These are phyloP conservation scores for Discoglossus pictus DNA, from an alignment of 2,797 vertebrate genomes.

Conservation along the genomic window DNA sequence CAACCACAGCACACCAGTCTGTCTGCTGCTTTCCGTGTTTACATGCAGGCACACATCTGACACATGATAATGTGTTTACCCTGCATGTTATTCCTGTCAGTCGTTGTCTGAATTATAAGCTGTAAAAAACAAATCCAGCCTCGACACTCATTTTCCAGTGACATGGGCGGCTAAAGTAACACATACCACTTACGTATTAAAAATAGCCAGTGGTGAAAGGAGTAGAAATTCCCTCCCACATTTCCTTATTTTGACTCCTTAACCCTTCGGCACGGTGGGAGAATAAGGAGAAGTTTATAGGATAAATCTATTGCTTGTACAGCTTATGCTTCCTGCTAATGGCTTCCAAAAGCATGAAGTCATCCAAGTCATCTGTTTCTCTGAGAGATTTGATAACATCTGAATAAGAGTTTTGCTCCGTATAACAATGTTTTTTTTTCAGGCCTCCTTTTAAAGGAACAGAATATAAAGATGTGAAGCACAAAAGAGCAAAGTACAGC, in stretches of 20 bases:
- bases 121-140: slow-evolving; percentile 8
- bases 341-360: slow-evolving; percentile 7
- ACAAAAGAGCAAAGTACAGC: no score
- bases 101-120: slow-evolving; percentile 13
- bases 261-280: slow-evolving; percentile 1
- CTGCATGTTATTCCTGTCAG: slow-evolving; percentile 6
- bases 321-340: not conserved
- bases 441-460: no score
- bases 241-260: slow-evolving; percentile 1
- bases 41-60: slow-evolving; percentile 7
- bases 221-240: slow-evolving; percentile 27
- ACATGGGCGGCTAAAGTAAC: slow-evolving; percentile 16
- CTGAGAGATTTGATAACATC: no score
- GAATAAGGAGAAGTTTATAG: no score
- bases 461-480: no score
- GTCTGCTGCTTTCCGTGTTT: slow-evolving; percentile 24
- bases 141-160: slow-evolving; percentile 1
- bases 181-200: slow-evolving; percentile 30
- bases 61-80: not conserved
- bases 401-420: no score
- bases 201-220: slow-evolving; percentile 26
- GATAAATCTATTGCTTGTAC: no score
- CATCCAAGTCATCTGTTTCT: no score
- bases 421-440: no score
- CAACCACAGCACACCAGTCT: not conserved